phyloP scores from a whole-genome alignment of 2,888 invertebrate species.

The Operophtera brumata region DNA sequence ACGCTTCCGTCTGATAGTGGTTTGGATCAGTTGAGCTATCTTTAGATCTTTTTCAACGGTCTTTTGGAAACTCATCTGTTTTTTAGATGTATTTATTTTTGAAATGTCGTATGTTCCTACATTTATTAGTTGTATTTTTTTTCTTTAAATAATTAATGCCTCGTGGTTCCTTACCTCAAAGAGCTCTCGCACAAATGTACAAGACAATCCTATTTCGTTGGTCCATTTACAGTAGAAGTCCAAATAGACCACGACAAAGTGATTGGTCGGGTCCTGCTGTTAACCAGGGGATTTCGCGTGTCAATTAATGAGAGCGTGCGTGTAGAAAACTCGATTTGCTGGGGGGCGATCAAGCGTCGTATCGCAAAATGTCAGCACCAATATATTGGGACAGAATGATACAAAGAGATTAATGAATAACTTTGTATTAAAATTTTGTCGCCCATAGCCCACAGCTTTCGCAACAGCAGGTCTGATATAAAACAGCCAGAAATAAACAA shows the following conservation, averaged over 20 bases:
- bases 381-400: conserved; percentile 32
- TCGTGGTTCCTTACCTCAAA: background rate
- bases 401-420: background rate
- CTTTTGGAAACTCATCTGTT: too few species aligned
- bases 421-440: too few species aligned
- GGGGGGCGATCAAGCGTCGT: conserved; percentile 46
- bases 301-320: conserved; percentile 56
- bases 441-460: too few species aligned
- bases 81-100: too few species aligned
- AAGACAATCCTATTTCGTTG: conserved; percentile 18
- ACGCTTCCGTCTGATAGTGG: too few species aligned
- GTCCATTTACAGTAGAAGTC: conserved; percentile 13
- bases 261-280: conserved; percentile 30
- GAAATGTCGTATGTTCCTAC: too few species aligned
- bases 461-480: too few species aligned
- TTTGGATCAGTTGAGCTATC: too few species aligned
- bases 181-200: background rate
- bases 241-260: conserved; percentile 24
- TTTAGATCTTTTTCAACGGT: too few species aligned
- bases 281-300: conserved; percentile 48
- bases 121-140: too few species aligned
- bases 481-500: too few species aligned
- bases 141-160: too few species aligned
- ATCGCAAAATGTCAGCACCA: conserved; percentile 63
- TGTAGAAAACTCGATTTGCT: conserved; percentile 69